Evolutionary conservation across 2,797 vertebrate species (phyloP).

Genomic region (Anisognathus igniventris): DNA sequence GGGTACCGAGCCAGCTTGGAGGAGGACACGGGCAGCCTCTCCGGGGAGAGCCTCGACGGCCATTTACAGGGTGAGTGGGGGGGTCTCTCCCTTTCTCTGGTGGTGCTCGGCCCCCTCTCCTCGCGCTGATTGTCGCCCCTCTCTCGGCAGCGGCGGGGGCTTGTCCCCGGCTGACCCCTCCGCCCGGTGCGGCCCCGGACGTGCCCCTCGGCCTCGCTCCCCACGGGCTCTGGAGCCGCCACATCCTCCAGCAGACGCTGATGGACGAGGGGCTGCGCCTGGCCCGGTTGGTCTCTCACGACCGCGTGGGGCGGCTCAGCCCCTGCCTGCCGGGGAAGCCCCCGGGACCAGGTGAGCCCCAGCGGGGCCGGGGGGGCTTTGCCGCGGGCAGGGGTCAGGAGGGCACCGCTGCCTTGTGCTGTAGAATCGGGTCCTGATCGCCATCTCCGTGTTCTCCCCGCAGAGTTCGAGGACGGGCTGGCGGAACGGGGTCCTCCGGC

Average conservation of each 20-base stretch:
- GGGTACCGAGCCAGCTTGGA: constrained; percentile 77
- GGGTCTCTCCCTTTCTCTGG: background rate
- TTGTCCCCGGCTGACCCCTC: constrained; percentile 79
- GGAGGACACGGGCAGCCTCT: constrained; percentile 85
- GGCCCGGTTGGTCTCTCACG: constrained; percentile 93
- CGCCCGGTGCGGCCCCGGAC: constrained; percentile 73
- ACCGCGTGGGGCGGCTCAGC: constrained; percentile 84
- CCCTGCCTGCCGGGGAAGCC: constrained; percentile 83
- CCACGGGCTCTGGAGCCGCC: constrained; percentile 87
- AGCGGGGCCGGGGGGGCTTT: background rate
- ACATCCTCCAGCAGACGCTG: constrained; percentile 94
- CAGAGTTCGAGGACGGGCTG: constrained; percentile 84
- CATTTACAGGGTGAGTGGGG: constrained; percentile 83
- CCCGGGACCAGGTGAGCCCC: constrained; percentile 83
- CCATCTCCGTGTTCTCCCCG: background rate
- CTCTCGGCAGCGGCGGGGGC: constrained; percentile 69
- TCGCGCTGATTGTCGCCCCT: background rate
- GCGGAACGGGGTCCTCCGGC: constrained; percentile 74
- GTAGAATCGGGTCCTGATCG: accelerated
- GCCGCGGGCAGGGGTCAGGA: background rate
- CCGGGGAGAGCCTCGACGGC: constrained; percentile 88
- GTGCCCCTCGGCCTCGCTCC: constrained; percentile 82
- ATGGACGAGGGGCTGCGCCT: constrained; percentile 96
- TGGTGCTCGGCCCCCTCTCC: accelerated
- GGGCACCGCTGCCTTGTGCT: background rate